Conservation (phyloP, 2,888 invertebrate genomes). For the Eucriotettix oculatus region DNA sequence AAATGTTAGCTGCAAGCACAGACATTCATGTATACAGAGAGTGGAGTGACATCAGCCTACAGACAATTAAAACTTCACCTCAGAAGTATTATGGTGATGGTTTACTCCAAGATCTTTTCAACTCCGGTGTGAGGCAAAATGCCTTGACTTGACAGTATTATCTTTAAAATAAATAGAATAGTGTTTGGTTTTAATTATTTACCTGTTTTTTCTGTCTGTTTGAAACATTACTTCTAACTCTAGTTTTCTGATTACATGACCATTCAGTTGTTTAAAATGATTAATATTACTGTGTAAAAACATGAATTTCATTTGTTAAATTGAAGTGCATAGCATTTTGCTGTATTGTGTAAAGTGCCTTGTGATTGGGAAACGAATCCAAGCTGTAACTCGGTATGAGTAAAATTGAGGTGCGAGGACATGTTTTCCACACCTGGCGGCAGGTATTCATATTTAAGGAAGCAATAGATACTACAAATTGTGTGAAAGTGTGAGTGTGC, state of each 20-base stretch:
- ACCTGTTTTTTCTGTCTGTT: constrained; percentile 5
- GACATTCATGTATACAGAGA: too few species aligned
- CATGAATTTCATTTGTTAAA: not conserved
- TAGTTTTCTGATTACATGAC: not conserved
- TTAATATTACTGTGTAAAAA: constrained; percentile 1
- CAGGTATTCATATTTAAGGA: constrained; percentile 5
- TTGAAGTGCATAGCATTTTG: constrained; percentile 12
- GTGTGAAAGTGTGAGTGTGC: constrained; percentile 6
- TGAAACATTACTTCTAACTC: not conserved
- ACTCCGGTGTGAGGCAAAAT: not conserved
- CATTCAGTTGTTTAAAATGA: constrained; percentile 6
- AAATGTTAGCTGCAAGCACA: too few species aligned
- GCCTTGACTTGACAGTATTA: constrained; percentile 11
- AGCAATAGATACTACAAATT: constrained; percentile 7
- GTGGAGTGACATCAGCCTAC: too few species aligned
- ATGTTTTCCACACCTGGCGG: not conserved
- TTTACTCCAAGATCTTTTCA: not conserved
- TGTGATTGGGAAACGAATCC: constrained; percentile 11
- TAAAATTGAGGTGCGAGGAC: not conserved
- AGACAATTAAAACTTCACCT: too few species aligned
- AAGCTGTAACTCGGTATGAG: not conserved
- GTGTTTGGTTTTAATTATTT: constrained; percentile 11
- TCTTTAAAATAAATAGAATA: constrained; percentile 10
- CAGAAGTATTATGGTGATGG: too few species aligned
- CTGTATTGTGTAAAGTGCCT: constrained; percentile 14